These are phyloP conservation scores for Halcyon leucocephala DNA, from an alignment of 2,797 vertebrate genomes.

Conservation along the genomic window DNA sequence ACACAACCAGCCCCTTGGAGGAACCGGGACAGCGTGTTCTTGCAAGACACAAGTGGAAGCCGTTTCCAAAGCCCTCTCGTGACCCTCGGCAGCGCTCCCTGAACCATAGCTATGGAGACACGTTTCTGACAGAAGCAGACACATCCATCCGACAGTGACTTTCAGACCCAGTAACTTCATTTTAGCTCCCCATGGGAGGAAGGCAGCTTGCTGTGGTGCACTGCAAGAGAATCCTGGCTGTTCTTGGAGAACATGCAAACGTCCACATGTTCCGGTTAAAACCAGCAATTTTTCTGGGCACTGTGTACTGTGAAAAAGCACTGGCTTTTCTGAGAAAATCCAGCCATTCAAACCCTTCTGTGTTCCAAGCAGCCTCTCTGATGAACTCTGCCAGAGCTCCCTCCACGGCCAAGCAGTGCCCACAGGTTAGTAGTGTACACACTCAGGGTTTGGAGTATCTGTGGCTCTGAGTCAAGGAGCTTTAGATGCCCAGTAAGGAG, in stretches of 20 bases:
- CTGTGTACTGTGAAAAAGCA: neutral
- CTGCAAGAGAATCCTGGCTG: neutral
- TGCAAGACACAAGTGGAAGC: neutral
- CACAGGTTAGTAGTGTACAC: neutral
- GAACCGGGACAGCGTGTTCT: neutral
- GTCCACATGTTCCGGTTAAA: neutral
- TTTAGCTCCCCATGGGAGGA: neutral
- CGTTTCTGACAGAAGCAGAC: neutral
- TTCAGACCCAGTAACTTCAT: neutral
- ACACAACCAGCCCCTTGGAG: neutral
- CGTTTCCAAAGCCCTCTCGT: neutral
- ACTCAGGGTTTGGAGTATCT: neutral
- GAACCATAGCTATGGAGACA: neutral
- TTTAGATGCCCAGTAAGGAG: neutral
- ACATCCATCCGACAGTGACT: neutral
- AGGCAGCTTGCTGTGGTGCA: neutral
- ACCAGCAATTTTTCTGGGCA: neutral
- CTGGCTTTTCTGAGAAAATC: neutral
- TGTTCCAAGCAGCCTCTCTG: neutral
- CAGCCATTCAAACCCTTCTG: neutral
- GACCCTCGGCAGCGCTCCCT: neutral
- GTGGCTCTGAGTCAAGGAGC: neutral
- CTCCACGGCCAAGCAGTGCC: neutral
- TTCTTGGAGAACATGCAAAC: neutral
- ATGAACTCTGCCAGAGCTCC: neutral